Evolutionary conservation across 2,113 vertebrate species (phyloP).

Genomic region (Oncorhynchus mykiss): DNA sequence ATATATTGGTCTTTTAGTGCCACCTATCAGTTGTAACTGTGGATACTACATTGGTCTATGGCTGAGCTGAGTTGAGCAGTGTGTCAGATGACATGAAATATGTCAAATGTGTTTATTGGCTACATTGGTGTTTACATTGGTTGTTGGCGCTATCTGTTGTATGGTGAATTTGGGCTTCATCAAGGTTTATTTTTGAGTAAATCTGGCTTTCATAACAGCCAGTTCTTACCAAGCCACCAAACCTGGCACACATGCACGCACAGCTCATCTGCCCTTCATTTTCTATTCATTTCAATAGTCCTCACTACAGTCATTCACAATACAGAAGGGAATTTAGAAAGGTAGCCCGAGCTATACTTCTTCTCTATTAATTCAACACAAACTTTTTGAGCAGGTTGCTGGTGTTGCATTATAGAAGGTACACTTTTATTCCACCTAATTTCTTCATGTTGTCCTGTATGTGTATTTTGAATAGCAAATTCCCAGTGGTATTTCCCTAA

Average conservation of each 20-base stretch:
- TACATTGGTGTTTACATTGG: too few species aligned
- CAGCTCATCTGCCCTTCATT: neutral
- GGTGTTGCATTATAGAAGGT: neutral
- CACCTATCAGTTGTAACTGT: too few species aligned
- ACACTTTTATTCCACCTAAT: neutral
- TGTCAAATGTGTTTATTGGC: too few species aligned
- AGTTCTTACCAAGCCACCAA: too few species aligned
- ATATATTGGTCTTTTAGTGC: too few species aligned
- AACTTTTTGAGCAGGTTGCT: neutral
- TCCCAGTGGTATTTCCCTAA: neutral
- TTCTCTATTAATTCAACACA: neutral
- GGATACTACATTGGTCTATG: too few species aligned
- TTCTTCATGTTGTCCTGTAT: neutral
- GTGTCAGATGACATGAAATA: too few species aligned
- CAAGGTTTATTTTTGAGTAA: too few species aligned
- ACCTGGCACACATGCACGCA: neutral
- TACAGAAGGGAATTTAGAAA: neutral
- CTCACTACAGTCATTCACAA: neutral
- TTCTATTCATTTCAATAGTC: neutral
- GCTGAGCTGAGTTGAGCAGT: too few species aligned
- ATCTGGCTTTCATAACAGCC: too few species aligned
- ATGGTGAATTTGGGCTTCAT: too few species aligned
- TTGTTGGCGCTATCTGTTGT: too few species aligned
- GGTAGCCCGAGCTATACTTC: neutral
- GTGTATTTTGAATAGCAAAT: neutral